Base-by-base conservation (phyloP, 2,888 invertebrate species). In the Sceliomorpha sp. region DNA sequence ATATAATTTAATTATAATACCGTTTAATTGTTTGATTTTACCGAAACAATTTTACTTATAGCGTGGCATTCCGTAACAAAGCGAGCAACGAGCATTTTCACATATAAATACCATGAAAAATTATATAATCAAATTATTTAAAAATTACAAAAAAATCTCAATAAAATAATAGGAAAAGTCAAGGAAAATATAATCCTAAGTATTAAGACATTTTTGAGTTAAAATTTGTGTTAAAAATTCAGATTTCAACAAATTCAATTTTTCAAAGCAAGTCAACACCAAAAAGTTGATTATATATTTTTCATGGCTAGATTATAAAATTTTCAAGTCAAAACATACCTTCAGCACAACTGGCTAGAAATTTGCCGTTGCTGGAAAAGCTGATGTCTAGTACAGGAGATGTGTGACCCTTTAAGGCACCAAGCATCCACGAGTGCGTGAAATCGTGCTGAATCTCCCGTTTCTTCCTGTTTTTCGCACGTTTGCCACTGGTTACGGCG, bases 291-390 rank as follows among this genome's bases (percentile, higher is more conserved):
- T 50, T 37, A 40, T 26, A 40, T 9, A 24, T 26, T 13, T 40
- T 48, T 36, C 36, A 20, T 20, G 8, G 9, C 1, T 8, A 24
- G 15, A 20, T 6, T 13, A 26, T 6, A 26, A 7, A 14, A 3
- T 2, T 10, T 1, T 8, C 1, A 37, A 40, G 39, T 40, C 55
- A 40, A 0, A 13, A 73, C 70, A 90, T 91, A 96, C 96, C 97
- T 90, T 94, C 94, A 78, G 94, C 94, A 83, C 94, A 94, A 64
- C 95, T 94, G 67, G 94, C 94, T 84, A 97, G 90, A 84, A 93
- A 95, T 89, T 96, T 97, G 74, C 95, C 95, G 89, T 96, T 96
- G 64, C 93, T 91, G 75, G 96, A 95, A 87, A 95, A 94, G 83
- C 95, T 94, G 88, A 96, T 91, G 79, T 94, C 93, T 12, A 93